A percentile compares a stretch with the other conserved stretches of the same genome.
These are phyloP conservation scores for Argya squamiceps DNA, from an alignment of 2,797 vertebrate genomes.

Conservation along the genomic window DNA sequence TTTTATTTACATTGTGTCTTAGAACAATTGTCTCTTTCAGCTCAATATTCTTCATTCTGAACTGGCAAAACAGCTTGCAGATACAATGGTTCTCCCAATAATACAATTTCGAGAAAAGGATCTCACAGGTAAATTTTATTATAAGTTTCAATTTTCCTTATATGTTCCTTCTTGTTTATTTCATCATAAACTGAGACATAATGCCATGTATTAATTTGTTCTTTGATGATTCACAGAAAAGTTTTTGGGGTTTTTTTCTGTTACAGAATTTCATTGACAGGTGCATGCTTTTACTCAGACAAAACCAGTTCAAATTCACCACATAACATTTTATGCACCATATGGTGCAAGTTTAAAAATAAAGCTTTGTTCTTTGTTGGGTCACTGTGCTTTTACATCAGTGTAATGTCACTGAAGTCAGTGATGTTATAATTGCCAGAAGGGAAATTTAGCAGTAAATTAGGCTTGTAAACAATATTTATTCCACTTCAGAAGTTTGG, in stretches of 20 bases:
- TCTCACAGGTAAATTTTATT: conserved; percentile 87
- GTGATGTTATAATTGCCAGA: neutral
- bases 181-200: neutral
- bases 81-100: conserved; percentile 94
- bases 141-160: neutral
- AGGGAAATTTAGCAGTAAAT: neutral
- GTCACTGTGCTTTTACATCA: neutral
- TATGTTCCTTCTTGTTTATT: neutral
- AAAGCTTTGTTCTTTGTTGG: neutral
- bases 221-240: neutral
- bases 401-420: neutral
- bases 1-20: neutral
- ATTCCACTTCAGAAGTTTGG: neutral
- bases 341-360: neutral
- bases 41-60: conserved; percentile 92
- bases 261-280: neutral
- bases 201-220: neutral
- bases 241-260: neutral
- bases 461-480: neutral
- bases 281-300: neutral
- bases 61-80: conserved; percentile 92
- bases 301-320: neutral
- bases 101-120: conserved; percentile 98
- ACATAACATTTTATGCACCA: neutral
- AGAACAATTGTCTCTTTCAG: conserved; percentile 74